Evolutionary conservation across 2,888 invertebrate genomes (phyloP).

Genomic region (Psylliodes chrysocephalus): DNA sequence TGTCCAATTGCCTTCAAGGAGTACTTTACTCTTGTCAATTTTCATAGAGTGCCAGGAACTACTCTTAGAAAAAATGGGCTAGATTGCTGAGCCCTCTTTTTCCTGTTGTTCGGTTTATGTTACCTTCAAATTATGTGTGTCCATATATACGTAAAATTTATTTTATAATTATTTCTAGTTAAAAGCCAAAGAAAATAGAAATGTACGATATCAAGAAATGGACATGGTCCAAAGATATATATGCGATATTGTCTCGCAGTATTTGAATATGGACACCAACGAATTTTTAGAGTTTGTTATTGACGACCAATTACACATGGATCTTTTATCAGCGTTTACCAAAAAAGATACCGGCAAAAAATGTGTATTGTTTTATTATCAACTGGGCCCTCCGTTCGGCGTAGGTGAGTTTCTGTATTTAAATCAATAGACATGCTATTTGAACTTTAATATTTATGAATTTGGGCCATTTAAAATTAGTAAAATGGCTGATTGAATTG

Average conservation of each 20-base stretch:
- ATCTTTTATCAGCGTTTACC: slow-evolving; percentile 70
- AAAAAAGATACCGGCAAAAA: slow-evolving; percentile 68
- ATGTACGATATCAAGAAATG: slow-evolving; percentile 63
- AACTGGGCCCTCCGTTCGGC: slow-evolving; percentile 72
- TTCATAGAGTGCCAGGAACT: no score
- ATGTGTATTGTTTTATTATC: slow-evolving; percentile 75
- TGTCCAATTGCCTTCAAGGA: no score
- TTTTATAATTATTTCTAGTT: slow-evolving; percentile 60
- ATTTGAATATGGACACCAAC: slow-evolving; percentile 67
- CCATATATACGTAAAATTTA: no score
- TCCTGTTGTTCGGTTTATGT: no score
- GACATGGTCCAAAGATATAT: slow-evolving; percentile 72
- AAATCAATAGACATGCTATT: neutral
- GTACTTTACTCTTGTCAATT: no score
- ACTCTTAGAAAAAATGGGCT: no score
- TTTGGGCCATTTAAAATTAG: no score
- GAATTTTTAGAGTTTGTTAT: slow-evolving; percentile 76
- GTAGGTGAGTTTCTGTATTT: slow-evolving; percentile 69
- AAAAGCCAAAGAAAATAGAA: slow-evolving; percentile 72
- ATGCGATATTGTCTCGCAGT: slow-evolving; percentile 73
- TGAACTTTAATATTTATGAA: no score
- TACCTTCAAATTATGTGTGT: no score
- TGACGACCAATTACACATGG: slow-evolving; percentile 73
- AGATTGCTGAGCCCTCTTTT: no score
- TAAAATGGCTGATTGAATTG: no score